Percentiles rank a stretch among this genome's conserved stretches.
Conservation (phyloP, 2,888 invertebrate genomes). For the Ligdia adustata region DNA sequence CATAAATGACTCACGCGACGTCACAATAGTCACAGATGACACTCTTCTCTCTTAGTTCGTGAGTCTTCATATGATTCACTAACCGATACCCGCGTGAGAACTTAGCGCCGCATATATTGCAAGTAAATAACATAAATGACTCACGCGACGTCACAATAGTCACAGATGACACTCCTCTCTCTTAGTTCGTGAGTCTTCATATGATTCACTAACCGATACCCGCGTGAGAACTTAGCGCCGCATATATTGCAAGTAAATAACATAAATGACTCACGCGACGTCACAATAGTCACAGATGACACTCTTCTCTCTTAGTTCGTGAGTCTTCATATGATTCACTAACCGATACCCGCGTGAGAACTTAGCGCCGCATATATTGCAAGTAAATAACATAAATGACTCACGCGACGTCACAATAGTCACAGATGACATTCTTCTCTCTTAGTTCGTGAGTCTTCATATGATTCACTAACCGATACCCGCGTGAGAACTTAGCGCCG, state of each 20-base stretch:
- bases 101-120: slow-evolving; percentile 48
- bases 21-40: slow-evolving; percentile 54
- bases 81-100: slow-evolving; percentile 48
- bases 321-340: slow-evolving; percentile 41
- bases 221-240: slow-evolving; percentile 47
- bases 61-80: slow-evolving; percentile 41
- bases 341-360: slow-evolving; percentile 48
- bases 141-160: no score
- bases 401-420: no score
- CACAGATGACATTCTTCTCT: slow-evolving; percentile 43
- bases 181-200: slow-evolving; percentile 36
- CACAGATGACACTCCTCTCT: slow-evolving; percentile 43
- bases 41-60: slow-evolving; percentile 30
- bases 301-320: slow-evolving; percentile 30
- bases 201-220: slow-evolving; percentile 43
- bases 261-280: no score
- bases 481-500: slow-evolving; percentile 47
- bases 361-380: slow-evolving; percentile 48
- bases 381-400: no score
- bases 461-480: slow-evolving; percentile 43
- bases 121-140: no score
- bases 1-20: neutral
- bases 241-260: slow-evolving; percentile 57
- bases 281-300: slow-evolving; percentile 57
- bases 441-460: slow-evolving; percentile 36